phyloP scores from a whole-genome alignment of 2,113 vertebrate species.

The Struthidea cinerea region DNA sequence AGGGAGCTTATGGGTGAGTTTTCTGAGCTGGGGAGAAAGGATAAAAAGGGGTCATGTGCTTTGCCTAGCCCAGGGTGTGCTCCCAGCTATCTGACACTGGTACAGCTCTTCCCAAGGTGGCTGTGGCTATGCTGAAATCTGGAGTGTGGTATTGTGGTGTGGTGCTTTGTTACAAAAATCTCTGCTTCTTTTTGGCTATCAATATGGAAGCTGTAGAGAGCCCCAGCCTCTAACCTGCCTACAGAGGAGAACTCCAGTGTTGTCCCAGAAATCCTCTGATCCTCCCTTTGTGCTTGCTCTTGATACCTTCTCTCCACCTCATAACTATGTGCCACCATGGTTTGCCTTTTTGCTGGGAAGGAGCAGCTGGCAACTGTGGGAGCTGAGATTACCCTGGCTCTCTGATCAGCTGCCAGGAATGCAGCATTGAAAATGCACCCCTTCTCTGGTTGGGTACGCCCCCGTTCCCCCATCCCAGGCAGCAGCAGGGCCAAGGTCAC shows the following conservation, averaged over 20 bases:
- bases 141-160: not conserved
- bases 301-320: not conserved
- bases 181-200: not conserved
- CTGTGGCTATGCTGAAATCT: not conserved
- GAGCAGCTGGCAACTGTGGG: not conserved
- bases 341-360: constrained; percentile 15
- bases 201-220: not conserved
- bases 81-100: not conserved
- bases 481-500: constrained; percentile 44
- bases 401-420: constrained; percentile 57
- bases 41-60: not conserved
- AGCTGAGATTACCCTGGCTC: constrained; percentile 1
- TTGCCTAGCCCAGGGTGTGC: not conserved
- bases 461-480: not conserved
- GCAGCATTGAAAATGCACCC: not conserved
- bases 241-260: not conserved
- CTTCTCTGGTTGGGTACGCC: not conserved
- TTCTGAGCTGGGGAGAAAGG: not conserved
- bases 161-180: not conserved
- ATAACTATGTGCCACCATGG: not conserved
- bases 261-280: not conserved
- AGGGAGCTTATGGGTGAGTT: not conserved
- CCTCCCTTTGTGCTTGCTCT: not conserved
- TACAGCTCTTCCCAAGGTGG: not conserved
- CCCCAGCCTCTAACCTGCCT: not conserved